phyloP scores from a whole-genome alignment of 2,797 vertebrate species.

The Propithecus perrieri region DNA sequence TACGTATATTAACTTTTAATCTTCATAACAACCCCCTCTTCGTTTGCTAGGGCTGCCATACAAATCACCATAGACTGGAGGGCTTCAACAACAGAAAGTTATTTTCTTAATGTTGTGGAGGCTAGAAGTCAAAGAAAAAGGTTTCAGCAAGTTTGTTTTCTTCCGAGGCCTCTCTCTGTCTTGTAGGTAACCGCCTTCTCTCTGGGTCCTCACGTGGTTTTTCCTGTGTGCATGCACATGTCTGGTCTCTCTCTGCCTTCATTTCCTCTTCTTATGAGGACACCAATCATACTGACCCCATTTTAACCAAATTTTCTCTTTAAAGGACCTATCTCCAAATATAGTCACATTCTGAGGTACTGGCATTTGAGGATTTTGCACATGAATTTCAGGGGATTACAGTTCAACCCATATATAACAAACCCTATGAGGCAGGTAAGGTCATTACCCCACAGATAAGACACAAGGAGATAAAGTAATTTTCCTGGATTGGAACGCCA shows the following conservation, averaged over 20 bases:
- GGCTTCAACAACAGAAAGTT: not conserved
- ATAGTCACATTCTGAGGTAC: not conserved
- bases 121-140: not conserved
- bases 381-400: not conserved
- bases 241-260: not conserved
- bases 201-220: not conserved
- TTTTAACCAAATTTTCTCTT: not conserved
- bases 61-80: not conserved
- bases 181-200: not conserved
- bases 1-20: not conserved
- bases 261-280: not conserved
- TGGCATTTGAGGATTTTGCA: not conserved
- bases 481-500: not conserved
- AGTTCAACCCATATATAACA: not conserved
- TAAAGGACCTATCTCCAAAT: not conserved
- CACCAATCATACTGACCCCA: not conserved
- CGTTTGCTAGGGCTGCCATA: not conserved
- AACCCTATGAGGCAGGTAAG: not conserved
- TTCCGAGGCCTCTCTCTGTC: not conserved
- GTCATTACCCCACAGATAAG: not conserved
- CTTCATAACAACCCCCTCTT: not conserved
- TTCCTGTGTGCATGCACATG: not conserved
- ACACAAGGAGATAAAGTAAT: not conserved
- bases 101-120: not conserved
- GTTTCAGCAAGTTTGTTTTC: not conserved